A percentile compares a stretch with the other conserved stretches of the same genome.
Conservation (phyloP, 2,797 vertebrate genomes). For the Alcedo atthis region DNA sequence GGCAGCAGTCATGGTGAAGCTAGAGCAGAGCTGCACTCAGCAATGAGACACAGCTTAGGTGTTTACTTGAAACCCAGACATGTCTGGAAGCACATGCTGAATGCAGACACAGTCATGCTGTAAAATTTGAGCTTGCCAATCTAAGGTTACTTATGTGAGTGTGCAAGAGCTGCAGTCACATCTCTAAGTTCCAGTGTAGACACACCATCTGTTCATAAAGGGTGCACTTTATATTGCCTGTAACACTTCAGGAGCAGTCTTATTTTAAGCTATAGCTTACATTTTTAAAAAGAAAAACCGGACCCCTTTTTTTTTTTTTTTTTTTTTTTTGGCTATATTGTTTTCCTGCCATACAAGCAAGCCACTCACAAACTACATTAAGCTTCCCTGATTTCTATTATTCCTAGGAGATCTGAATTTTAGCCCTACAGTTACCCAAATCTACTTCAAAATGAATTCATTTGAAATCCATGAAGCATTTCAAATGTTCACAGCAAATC, state of each 20-base stretch:
- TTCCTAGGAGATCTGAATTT: neutral
- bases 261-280: neutral
- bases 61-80: neutral
- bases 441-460: constrained; percentile 13
- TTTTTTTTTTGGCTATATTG: neutral
- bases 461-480: neutral
- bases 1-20: neutral
- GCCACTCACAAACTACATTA: neutral
- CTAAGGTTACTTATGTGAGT: neutral
- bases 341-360: neutral
- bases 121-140: neutral
- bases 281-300: neutral
- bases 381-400: neutral
- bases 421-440: neutral
- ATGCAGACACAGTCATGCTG: neutral
- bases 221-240: neutral
- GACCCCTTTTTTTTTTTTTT: too few relatives aligned
- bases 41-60: neutral
- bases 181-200: neutral
- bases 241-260: neutral
- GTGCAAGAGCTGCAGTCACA: neutral
- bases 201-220: neutral
- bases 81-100: fast-evolving
- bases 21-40: neutral
- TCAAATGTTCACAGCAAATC: neutral